phyloP scores from a whole-genome alignment of 2,797 vertebrate genomes.

The Diplodus sargus region DNA sequence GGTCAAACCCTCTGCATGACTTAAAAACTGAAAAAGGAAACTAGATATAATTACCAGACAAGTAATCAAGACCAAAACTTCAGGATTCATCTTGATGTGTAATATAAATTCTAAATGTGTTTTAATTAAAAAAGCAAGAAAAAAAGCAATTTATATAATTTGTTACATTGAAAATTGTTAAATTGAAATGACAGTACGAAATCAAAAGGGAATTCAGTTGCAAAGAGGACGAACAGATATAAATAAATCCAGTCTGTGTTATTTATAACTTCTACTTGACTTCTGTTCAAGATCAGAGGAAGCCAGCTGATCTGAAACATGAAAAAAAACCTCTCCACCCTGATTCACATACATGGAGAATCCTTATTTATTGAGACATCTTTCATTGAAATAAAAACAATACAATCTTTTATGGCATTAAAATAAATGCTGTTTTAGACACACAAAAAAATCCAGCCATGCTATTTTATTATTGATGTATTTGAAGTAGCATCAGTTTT shows the following conservation, averaged over 20 bases:
- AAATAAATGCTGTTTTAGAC: background rate
- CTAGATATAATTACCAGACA: background rate
- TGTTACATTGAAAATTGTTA: background rate
- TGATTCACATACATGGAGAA: background rate
- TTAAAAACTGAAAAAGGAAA: background rate
- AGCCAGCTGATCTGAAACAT: slow-evolving; percentile 11
- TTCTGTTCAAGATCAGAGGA: slow-evolving; percentile 17
- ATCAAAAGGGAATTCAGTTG: background rate
- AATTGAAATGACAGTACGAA: background rate
- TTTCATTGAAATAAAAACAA: background rate
- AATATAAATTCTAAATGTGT: too few species aligned
- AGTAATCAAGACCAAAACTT: background rate
- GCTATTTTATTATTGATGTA: slow-evolving; percentile 4
- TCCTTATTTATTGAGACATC: background rate
- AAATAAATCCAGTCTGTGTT: slow-evolving; percentile 39
- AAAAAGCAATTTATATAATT: background rate
- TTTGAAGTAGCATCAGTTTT: background rate
- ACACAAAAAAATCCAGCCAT: background rate
- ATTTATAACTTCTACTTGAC: slow-evolving; percentile 38
- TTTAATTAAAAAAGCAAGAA: background rate
- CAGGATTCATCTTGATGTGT: background rate
- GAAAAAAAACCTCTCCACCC: background rate
- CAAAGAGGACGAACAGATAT: slow-evolving; percentile 6
- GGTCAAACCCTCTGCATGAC: slow-evolving; percentile 45
- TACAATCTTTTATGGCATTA: background rate